Evolutionary conservation across 2,113 vertebrate species (phyloP).

Genomic region (Callipepla squamata): DNA sequence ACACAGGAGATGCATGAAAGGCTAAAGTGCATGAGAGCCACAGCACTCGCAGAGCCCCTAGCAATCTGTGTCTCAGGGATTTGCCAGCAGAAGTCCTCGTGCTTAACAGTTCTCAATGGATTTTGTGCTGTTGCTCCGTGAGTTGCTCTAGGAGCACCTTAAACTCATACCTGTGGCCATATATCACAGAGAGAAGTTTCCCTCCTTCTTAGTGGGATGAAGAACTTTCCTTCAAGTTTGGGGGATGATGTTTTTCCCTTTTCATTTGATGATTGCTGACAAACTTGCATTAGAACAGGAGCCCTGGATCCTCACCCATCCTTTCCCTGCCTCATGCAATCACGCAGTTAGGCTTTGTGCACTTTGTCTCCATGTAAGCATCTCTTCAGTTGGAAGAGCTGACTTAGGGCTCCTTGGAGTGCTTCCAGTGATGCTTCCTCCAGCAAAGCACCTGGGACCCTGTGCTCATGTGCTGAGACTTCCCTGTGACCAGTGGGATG

Average conservation of each 20-base stretch:
- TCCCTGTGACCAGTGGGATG: background rate
- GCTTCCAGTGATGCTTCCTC: background rate
- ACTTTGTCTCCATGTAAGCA: background rate
- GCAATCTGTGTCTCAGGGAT: background rate
- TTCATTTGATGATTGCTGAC: background rate
- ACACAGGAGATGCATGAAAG: background rate
- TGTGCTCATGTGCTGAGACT: background rate
- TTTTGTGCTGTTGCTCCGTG: background rate
- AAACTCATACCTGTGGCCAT: background rate
- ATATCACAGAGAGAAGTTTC: background rate
- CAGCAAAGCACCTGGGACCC: background rate
- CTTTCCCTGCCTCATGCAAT: background rate
- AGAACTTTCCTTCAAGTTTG: background rate
- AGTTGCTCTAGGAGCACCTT: background rate
- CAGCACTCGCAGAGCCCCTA: background rate
- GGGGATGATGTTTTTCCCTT: background rate
- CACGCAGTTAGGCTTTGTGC: background rate
- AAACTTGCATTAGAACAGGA: background rate
- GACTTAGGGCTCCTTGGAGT: accelerated
- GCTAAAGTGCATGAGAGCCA: background rate
- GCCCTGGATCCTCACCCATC: background rate
- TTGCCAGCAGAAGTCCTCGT: background rate
- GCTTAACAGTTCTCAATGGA: background rate
- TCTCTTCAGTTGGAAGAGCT: background rate
- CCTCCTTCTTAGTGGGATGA: background rate